phyloP scores from a whole-genome alignment of 53 echinoderm and acorn worm genomes.

The Mesocentrotus franciscanus region DNA sequence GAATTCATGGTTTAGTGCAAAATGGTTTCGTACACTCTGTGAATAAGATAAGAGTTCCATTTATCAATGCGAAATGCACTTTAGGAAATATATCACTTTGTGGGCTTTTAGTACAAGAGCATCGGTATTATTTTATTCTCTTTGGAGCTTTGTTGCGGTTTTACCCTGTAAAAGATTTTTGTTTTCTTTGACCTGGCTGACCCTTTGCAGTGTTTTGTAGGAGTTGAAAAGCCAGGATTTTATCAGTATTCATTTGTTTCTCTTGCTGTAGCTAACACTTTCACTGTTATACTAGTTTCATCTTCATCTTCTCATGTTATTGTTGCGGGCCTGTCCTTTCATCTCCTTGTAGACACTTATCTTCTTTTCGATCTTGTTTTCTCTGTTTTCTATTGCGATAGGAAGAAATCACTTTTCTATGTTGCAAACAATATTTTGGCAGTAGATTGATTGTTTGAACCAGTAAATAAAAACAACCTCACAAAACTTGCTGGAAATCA shows the following conservation, averaged over 20 bases:
- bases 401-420: too few species aligned
- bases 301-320: not conserved
- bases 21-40: slow-evolving; percentile 18
- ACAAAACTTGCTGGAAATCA: too few species aligned
- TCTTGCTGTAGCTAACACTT: not conserved
- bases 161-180: not conserved
- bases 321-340: too few species aligned
- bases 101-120: slow-evolving; percentile 2
- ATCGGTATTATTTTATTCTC: slow-evolving; percentile 3
- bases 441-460: too few species aligned
- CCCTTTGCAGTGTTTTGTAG: not conserved
- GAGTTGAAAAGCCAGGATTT: not conserved
- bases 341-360: too few species aligned
- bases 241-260: not conserved
- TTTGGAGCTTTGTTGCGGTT: not conserved
- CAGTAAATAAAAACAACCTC: too few species aligned
- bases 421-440: too few species aligned
- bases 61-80: slow-evolving; percentile 43
- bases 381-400: too few species aligned
- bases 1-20: slow-evolving; percentile 35
- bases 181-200: not conserved
- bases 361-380: too few species aligned
- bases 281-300: not conserved
- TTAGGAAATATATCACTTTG: slow-evolving; percentile 51
- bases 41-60: slow-evolving; percentile 23